Evolutionary conservation across 2,113 vertebrate species (phyloP).

Genomic region (Anarhynchus alexandrinus): DNA sequence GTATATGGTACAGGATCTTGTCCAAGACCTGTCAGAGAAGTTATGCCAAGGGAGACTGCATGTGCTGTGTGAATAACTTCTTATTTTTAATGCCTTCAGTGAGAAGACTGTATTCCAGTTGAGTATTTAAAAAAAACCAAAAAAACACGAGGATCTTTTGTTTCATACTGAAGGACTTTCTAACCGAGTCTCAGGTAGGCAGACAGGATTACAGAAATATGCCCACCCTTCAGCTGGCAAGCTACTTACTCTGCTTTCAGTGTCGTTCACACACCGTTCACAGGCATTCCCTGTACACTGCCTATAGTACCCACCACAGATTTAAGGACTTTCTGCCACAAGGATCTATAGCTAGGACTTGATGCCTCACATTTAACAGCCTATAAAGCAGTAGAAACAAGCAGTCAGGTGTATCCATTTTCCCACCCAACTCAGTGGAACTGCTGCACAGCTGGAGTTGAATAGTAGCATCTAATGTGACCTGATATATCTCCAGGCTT

Average conservation of each 20-base stretch:
- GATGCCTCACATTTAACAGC: neutral
- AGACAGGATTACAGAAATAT: neutral
- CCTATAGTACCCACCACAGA: neutral
- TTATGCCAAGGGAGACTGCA: neutral
- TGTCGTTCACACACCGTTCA: neutral
- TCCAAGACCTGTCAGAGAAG: neutral
- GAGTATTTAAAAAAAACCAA: neutral
- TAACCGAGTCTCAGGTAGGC: neutral
- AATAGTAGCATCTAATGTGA: neutral
- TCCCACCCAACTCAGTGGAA: neutral
- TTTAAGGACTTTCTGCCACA: neutral
- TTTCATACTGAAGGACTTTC: neutral
- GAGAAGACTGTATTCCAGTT: neutral
- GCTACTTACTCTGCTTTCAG: neutral
- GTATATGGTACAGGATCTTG: neutral
- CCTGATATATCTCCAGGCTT: neutral
- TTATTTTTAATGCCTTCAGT: neutral
- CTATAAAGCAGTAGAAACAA: neutral
- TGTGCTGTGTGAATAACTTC: neutral
- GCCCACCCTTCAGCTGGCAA: neutral
- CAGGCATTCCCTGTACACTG: neutral
- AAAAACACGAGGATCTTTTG: neutral
- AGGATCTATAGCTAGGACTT: neutral
- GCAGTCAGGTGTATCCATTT: neutral
- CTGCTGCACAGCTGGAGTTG: neutral